These are phyloP conservation scores for Ophioderma brevispina DNA, from an alignment of 35 echinoderm and acorn worm genomes.

Conservation along the genomic window DNA sequence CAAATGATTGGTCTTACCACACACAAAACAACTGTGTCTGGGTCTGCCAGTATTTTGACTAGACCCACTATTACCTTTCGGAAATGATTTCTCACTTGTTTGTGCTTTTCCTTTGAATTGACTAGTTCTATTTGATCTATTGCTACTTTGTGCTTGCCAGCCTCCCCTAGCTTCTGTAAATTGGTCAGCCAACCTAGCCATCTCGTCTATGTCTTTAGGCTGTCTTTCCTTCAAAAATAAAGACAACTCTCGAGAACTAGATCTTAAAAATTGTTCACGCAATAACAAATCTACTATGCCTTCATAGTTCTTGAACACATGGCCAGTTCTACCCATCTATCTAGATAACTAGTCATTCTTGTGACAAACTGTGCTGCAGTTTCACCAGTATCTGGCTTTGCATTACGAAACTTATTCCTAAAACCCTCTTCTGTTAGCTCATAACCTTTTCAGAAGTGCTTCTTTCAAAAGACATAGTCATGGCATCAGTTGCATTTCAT, in stretches of 20 bases:
- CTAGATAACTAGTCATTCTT: constrained; percentile 53
- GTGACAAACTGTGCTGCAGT: constrained; percentile 40
- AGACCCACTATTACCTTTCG: too few species aligned
- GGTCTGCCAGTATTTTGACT: too few species aligned
- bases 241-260: constrained; percentile 36
- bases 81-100: too few species aligned
- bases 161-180: constrained; percentile 53
- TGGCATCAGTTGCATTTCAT: constrained; percentile 38
- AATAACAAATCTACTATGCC: constrained; percentile 49
- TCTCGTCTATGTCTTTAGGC: constrained; percentile 28
- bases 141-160: background rate
- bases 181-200: constrained; percentile 42
- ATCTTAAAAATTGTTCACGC: constrained; percentile 54
- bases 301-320: background rate
- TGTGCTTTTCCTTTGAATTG: background rate
- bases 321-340: constrained; percentile 54
- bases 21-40: background rate
- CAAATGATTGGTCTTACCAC: background rate
- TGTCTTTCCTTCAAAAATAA: constrained; percentile 64
- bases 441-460: constrained; percentile 49
- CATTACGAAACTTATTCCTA: constrained; percentile 47
- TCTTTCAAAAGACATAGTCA: constrained; percentile 49
- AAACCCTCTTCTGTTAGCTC: constrained; percentile 71
- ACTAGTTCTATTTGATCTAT: background rate
- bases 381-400: constrained; percentile 43